phyloP scores from a whole-genome alignment of 1,140 invertebrate genomes.

The Lucilia cuprina region DNA sequence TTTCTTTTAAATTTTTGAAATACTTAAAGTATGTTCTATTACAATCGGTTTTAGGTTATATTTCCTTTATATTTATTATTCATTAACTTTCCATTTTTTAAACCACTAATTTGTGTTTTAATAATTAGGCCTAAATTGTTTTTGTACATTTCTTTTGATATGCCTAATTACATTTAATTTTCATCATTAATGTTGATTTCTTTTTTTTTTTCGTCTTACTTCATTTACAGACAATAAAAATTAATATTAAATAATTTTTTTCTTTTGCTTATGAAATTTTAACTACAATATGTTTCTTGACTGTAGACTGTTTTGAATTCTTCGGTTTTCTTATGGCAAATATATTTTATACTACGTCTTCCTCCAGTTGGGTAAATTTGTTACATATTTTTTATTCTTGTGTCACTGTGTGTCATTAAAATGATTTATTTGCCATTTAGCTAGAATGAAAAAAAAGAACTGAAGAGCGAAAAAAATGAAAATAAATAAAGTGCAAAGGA shows the following conservation, averaged over 20 bases:
- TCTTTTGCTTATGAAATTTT: not conserved
- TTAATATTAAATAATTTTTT: slow-evolving; percentile 27
- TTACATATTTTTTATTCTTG: not conserved
- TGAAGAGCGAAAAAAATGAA: not conserved
- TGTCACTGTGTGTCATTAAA: slow-evolving; percentile 24
- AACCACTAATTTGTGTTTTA: not conserved
- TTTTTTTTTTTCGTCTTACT: not conserved
- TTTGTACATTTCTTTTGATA: not conserved
- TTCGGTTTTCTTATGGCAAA: not conserved
- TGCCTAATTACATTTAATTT: slow-evolving; percentile 16
- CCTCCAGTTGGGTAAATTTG: not conserved
- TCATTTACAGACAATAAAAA: slow-evolving; percentile 27
- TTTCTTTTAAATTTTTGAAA: not conserved
- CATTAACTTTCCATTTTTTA: not conserved
- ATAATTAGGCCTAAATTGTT: not conserved
- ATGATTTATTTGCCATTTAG: slow-evolving; percentile 31
- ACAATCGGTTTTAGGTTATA: not conserved
- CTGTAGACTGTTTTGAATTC: not conserved
- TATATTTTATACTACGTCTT: not conserved
- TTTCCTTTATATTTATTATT: not conserved
- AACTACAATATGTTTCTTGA: not conserved
- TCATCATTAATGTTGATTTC: slow-evolving; percentile 6
- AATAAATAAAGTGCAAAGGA: not conserved
- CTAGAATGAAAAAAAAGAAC: not conserved
- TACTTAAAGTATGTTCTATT: not conserved